phyloP scores from a whole-genome alignment of 2,888 invertebrate species.

The Lypha dubia region DNA sequence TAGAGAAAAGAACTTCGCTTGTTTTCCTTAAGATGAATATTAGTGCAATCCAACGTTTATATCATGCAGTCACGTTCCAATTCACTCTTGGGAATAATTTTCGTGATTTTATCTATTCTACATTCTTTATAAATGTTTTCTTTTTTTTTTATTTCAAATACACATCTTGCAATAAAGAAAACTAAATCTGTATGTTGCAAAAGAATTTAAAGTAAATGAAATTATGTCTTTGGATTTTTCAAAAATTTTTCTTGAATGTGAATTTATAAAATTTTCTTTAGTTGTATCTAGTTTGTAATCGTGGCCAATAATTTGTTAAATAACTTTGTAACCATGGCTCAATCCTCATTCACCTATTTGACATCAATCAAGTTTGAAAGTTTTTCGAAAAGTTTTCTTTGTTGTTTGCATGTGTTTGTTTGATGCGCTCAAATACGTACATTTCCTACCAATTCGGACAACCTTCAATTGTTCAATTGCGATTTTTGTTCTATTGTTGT shows the following conservation, averaged over 20 bases:
- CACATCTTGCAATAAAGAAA: conserved; percentile 15
- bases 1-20: conserved; percentile 1
- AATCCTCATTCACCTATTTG: conserved; percentile 54
- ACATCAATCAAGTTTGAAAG: conserved; percentile 52
- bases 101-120: conserved; percentile 32
- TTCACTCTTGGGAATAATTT: conserved; percentile 74
- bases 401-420: neutral
- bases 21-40: conserved; percentile 64
- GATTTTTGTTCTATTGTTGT: neutral
- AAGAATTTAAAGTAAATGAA: conserved; percentile 14
- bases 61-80: conserved; percentile 75
- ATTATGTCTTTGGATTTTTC: conserved; percentile 1
- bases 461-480: conserved; percentile 51
- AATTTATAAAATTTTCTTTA: conserved; percentile 3
- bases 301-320: conserved; percentile 37
- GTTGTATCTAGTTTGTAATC: neutral
- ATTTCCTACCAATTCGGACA: conserved; percentile 44
- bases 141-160: conserved; percentile 22
- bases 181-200: conserved; percentile 27
- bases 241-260: conserved; percentile 5
- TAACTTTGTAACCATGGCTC: conserved; percentile 30
- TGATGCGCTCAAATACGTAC: conserved; percentile 28
- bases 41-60: conserved; percentile 73
- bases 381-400: neutral
- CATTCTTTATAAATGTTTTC: too few species aligned